Percentiles rank a stretch among this genome's conserved stretches.
These are phyloP conservation scores for Heliothis virescens DNA, from an alignment of 1,140 invertebrate species.

Conservation along the genomic window DNA sequence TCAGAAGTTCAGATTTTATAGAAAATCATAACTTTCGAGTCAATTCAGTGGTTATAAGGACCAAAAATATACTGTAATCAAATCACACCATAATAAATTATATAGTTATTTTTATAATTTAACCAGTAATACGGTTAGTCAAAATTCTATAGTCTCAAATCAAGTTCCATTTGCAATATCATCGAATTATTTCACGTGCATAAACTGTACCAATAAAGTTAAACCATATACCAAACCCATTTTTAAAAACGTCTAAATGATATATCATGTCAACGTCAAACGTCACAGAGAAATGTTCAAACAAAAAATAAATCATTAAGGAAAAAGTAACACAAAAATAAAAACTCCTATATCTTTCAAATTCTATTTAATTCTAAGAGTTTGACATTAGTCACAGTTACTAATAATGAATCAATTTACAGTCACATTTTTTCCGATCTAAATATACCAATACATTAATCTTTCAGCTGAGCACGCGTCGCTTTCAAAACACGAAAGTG, in stretches of 20 bases:
- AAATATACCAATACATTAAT: constrained; percentile 48
- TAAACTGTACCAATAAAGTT: not conserved
- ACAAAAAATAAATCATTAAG: constrained; percentile 27
- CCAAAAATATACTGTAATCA: no score
- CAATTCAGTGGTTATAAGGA: no score
- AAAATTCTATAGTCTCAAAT: no score
- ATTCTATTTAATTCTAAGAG: constrained; percentile 20
- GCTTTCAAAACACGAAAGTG: constrained; percentile 51
- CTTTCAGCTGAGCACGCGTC: constrained; percentile 54
- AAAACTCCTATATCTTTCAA: not conserved
- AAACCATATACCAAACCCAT: not conserved
- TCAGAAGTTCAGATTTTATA: no score
- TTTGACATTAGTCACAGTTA: constrained; percentile 39
- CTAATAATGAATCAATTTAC: constrained; percentile 48
- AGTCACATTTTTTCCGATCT: constrained; percentile 41
- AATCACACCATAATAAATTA: no score
- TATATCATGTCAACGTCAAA: constrained; percentile 22
- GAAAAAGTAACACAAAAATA: constrained; percentile 16
- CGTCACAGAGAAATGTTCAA: constrained; percentile 5
- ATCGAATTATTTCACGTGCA: not conserved
- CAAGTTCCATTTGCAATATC: no score
- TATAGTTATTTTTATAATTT: no score
- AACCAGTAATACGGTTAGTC: no score
- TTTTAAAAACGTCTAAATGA: not conserved
- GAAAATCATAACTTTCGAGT: no score